Conservation (phyloP, 2,888 invertebrate species). For the Papilio elwesi region DNA sequence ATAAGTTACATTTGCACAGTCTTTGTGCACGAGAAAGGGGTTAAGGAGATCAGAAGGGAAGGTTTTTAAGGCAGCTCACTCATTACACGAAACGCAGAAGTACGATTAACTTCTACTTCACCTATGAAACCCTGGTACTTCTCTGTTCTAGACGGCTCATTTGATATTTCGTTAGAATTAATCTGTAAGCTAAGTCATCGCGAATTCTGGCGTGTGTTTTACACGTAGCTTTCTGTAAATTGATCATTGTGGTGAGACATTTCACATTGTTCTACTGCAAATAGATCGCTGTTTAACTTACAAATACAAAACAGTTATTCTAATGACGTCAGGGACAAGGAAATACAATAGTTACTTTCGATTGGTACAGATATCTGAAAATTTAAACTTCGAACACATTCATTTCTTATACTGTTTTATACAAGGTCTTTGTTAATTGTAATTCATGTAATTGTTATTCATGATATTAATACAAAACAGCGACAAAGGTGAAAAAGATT, state of each 20-base stretch:
- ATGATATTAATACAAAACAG: background rate
- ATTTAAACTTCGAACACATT: background rate
- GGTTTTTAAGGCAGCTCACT: too few relatives aligned
- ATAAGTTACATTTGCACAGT: too few relatives aligned
- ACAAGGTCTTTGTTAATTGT: constrained; percentile 5
- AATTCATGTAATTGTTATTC: constrained; percentile 9
- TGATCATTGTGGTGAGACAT: background rate
- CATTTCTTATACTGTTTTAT: background rate
- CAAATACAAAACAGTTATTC: background rate
- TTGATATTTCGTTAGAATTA: too few relatives aligned
- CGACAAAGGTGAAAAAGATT: background rate
- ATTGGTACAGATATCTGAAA: too few relatives aligned
- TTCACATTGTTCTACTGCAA: constrained; percentile 1
- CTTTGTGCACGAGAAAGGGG: too few relatives aligned
- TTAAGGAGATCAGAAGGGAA: too few relatives aligned
- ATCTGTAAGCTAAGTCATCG: too few relatives aligned
- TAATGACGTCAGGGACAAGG: background rate
- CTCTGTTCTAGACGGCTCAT: too few relatives aligned
- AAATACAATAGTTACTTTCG: too few relatives aligned
- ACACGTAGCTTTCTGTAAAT: background rate
- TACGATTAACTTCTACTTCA: too few relatives aligned
- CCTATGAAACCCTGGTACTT: too few relatives aligned
- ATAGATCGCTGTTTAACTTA: background rate
- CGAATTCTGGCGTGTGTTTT: background rate
- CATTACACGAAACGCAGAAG: too few relatives aligned